Evolutionary conservation across 92 coral and sea anemone species (phyloP).

Genomic region (Meandrina meandrites): DNA sequence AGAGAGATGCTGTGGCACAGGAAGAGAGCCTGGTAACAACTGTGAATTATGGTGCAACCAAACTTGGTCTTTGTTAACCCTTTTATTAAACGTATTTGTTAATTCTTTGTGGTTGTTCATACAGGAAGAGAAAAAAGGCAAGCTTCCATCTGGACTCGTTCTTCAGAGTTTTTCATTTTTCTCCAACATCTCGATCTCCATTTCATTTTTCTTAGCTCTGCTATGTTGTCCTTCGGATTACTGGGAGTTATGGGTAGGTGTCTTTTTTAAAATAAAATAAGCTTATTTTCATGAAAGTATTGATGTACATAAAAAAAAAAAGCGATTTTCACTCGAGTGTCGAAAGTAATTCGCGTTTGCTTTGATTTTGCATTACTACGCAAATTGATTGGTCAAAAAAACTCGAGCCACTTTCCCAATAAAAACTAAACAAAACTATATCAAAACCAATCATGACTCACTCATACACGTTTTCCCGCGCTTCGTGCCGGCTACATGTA

Average conservation of each 20-base stretch:
- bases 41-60: neutral
- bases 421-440: neutral
- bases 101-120: neutral
- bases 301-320: no score
- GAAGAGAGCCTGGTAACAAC: conserved; percentile 74
- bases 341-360: no score
- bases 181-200: conserved; percentile 70
- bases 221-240: conserved; percentile 59
- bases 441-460: no score
- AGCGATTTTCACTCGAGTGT: no score
- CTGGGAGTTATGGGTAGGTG: conserved; percentile 86
- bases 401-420: no score
- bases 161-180: conserved; percentile 71
- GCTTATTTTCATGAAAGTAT: no score
- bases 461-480: no score
- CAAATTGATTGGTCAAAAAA: no score
- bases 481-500: no score
- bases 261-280: neutral
- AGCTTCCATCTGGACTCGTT: conserved; percentile 43
- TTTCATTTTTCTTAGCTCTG: conserved; percentile 59
- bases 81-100: neutral
- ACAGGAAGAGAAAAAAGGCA: conserved; percentile 83
- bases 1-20: conserved; percentile 48
- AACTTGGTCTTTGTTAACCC: no score
- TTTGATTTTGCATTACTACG: no score